Evolutionary conservation across 2,113 vertebrate genomes (phyloP), one percentile per base, ranked within the genome.

Genomic region (Alethe castanea): DNA sequence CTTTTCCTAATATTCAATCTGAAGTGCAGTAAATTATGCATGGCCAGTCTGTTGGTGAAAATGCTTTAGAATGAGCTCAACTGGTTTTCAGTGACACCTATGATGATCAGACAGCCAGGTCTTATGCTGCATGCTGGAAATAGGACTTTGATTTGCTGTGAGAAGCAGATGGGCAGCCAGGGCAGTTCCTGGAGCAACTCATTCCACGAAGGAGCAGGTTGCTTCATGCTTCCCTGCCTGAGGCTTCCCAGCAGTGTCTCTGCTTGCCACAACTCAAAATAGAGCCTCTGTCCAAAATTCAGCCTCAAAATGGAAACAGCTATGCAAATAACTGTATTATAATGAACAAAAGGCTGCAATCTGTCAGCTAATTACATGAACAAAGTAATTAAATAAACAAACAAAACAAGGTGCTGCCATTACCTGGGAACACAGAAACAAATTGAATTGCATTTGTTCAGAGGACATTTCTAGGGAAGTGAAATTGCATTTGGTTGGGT

Each of bases 321-420:
- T 91, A 69, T 94, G 95, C 92, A 96, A 95, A 87, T 87, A 94
- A 87, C 66, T 50, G 10, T 69, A 79, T 92, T 86, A 62, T 60
- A 71, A 88, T 76, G 70, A 94, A 82, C 52, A 61, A 94, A 94
- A 92, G 59, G 38, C 94, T 90, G 48, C 83, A 73, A 35, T 77
- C 82, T 83, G 69, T 57, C 78, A n/a, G 45, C 45, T 95, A 90
- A 95, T 89, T 90, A 66, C 62, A 74, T 93, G 93, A 94, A 88
- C 50, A 88, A 90, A 82, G 89, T 92, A 90, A 96, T 97, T 91
- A 88, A 93, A 84, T 90, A 94, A 93, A 78, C 73, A 88, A 79
- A 69, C 62, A 65, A 90, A 94, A 80, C 79, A 91, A 96, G 90
- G 93, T 95, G 91, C 76, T 77, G 76, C 80, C 7, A 24, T 92